Evolutionary conservation across 2,888 invertebrate species (phyloP).

Genomic region (Cantharis lateralis): DNA sequence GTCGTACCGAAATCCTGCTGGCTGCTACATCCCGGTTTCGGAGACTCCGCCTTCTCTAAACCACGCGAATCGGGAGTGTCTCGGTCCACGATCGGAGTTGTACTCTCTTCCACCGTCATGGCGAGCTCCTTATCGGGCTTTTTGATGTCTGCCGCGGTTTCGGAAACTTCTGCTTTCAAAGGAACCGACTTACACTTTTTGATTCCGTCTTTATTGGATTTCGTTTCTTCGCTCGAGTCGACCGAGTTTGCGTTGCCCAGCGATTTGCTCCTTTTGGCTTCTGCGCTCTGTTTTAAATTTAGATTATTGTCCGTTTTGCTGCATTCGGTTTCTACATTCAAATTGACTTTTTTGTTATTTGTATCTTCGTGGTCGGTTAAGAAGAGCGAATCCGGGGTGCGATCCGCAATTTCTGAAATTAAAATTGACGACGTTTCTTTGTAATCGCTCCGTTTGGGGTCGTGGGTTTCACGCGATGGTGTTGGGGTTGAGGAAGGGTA

Average conservation of each 20-base stretch:
- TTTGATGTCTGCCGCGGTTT: not conserved
- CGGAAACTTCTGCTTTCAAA: slow-evolving; percentile 39
- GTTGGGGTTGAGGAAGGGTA: slow-evolving; percentile 49
- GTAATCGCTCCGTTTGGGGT: slow-evolving; percentile 41
- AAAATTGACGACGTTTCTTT: slow-evolving; percentile 38
- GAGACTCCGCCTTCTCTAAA: slow-evolving; percentile 46
- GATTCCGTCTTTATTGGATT: slow-evolving; percentile 41
- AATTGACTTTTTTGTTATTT: slow-evolving; percentile 28
- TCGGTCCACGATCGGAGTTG: slow-evolving; percentile 45
- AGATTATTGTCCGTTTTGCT: slow-evolving; percentile 40
- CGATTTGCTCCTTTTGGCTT: slow-evolving; percentile 48
- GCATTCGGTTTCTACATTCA: slow-evolving; percentile 3
- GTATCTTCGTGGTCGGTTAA: slow-evolving; percentile 31
- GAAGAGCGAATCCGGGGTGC: slow-evolving; percentile 18
- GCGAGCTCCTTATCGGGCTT: not conserved
- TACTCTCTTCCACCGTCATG: slow-evolving; percentile 48
- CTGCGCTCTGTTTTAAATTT: slow-evolving; percentile 42
- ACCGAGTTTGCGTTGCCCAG: slow-evolving; percentile 46
- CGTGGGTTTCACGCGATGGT: slow-evolving; percentile 42
- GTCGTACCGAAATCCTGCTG: slow-evolving; percentile 50
- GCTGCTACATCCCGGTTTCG: slow-evolving; percentile 52
- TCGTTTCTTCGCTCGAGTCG: slow-evolving; percentile 42
- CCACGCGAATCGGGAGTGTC: slow-evolving; percentile 43
- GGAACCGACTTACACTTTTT: slow-evolving; percentile 49
- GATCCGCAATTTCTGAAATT: slow-evolving; percentile 20